Base-by-base conservation (phyloP, 2,888 invertebrate genomes). In the Hyppa rectilinea region DNA sequence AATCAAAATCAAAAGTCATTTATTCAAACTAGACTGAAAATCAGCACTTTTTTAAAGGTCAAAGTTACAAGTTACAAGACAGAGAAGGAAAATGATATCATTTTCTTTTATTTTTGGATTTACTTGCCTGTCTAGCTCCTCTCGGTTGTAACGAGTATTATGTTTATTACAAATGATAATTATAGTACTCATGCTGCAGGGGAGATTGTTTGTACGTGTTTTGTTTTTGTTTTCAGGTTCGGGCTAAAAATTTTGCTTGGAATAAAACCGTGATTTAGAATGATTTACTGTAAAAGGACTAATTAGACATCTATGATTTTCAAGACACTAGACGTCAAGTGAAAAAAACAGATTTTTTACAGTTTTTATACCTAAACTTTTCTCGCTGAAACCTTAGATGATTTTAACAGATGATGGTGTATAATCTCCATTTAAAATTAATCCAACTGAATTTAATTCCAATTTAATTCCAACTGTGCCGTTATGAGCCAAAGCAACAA, bases 131-230 rank as follows among this genome's bases (percentile, higher is more conserved):
- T 60, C 74, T 71, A 63, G 73, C 79, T 80, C 75, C 58, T 69
- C 71, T 12, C 64, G 50, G 67, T 76, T 81, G 66, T 73, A 75
- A 79, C 65, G 67, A 77, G 71, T 74, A 79, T 77, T 83, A 71
- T 77, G 76, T 71, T 82, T 79, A n/a, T n/a, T n/a, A n/a, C 72
- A 75, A 78, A 73, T 78, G 56, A 78, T n/a, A n/a, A n/a, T n/a
- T 75, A 78, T 69, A 62, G 68, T 60, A 72, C 59, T 64, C 59
- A 65, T 64, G 53, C 59, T 71, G 53, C 40, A 66, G 20, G 34
- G 43, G 55, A 40, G 43, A 68, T 26, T 61, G 61, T 58, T 40
- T 56, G n/a, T 23, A 23, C n/a, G 45, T 26, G 17, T 56, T 63
- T 62, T 26, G 12, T n/a, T 53, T 40, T 26, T n/a, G 3, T n/a